Base-by-base conservation (phyloP, 2,888 invertebrate species). In the Xylophagus ater region DNA sequence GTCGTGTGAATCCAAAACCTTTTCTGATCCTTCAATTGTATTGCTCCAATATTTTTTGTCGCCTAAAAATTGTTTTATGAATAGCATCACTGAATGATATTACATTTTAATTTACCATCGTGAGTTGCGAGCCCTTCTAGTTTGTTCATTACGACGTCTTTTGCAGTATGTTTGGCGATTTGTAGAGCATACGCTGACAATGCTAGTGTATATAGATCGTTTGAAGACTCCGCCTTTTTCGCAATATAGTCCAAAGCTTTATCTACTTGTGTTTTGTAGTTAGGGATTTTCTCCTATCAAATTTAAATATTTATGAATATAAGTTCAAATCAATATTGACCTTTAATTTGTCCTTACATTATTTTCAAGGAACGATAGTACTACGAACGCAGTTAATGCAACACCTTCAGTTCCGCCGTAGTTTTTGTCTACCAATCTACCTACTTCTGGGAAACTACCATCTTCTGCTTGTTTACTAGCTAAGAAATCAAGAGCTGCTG, bases 241-340 rank as follows among this genome's bases (percentile, higher is more conserved):
- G 78, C 79, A 24, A 92, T 67, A 59, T 76, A 89, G 56, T 86
- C 81, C 34, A 85, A 66, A 0, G 82, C 88, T 56, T 81, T 81
- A 62, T 81, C 80, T 40, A 87, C 77, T 3, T 75, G 70, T 76
- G 49, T 74, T 67, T 61, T 77, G 73, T 51, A 62, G 52, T 57
- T 57, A 49, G 34, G 51, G 44, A 35, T 53, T 19, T 39, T 37
- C 34, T 43, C 39, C 47, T 47, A n/a, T n/a, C n/a, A 12, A 10
- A 46, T 21, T 18, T 10, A n/a, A 17, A 31, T 20, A 12, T 17
- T 3, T 29, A 14, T 23, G 23, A 12, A 29, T 24, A 15, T 20
- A 29, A 10, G 13, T 12, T 21, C n/a, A 26, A 14, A 34, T 19
- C 20, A n/a, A n/a, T n/a, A n/a, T 23, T 13, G 5, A 30, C 23